These are phyloP conservation scores for Triplophysa dalaica DNA, from an alignment of 2,113 vertebrate species.

Conservation along the genomic window DNA sequence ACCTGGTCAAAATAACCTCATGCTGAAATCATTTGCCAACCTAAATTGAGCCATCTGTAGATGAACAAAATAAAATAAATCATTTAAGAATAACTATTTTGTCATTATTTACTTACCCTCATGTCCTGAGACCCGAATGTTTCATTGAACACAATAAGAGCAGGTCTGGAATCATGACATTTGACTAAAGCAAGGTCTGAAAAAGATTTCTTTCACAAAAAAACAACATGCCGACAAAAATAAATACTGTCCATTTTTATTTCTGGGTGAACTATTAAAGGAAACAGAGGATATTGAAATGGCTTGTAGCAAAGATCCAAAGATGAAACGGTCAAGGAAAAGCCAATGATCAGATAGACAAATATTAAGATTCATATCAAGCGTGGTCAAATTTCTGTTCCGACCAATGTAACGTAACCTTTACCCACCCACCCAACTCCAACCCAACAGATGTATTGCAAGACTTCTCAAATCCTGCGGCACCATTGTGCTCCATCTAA, in stretches of 20 bases:
- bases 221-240: neutral
- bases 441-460: conserved; percentile 12
- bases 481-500: conserved; percentile 7
- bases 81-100: neutral
- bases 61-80: neutral
- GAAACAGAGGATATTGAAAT: neutral
- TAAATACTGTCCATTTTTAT: neutral
- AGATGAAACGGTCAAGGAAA: conserved; percentile 7
- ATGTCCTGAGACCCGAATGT: neutral
- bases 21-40: conserved; percentile 1
- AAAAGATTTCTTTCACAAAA: no score
- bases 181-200: no score
- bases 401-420: conserved; percentile 65
- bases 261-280: neutral
- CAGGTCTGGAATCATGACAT: no score
- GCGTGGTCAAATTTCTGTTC: conserved; percentile 61
- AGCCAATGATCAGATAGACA: conserved; percentile 50
- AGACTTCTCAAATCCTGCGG: neutral
- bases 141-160: no score
- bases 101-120: neutral
- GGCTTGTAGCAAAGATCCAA: conserved; percentile 29
- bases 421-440: neutral
- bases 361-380: conserved; percentile 53
- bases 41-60: conserved; percentile 2
- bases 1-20: neutral